A percentile compares a stretch with the other conserved stretches of the same genome.
phyloP scores from a whole-genome alignment of 2,797 vertebrate species.

The Masticophis lateralis region DNA sequence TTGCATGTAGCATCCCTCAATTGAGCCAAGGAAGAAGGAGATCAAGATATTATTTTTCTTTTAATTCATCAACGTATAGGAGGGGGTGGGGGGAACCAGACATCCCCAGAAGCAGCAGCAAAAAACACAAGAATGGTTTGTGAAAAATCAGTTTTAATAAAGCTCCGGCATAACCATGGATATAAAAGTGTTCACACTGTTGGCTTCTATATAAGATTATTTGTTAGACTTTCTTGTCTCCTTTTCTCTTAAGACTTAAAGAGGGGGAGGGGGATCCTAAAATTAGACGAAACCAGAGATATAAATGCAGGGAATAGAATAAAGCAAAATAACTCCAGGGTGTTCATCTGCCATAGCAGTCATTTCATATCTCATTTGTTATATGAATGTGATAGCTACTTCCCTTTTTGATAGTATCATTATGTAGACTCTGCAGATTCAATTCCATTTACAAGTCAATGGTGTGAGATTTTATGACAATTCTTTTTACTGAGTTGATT shows the following conservation, averaged over 20 bases:
- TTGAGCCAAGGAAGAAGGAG: constrained; percentile 2
- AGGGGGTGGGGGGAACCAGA: not conserved
- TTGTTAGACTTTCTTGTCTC: constrained; percentile 47
- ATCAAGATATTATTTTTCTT: constrained; percentile 19
- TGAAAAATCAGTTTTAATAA: constrained; percentile 82
- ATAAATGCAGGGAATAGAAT: constrained; percentile 72
- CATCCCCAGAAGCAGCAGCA: constrained; percentile 44
- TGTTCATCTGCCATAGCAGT: constrained; percentile 71
- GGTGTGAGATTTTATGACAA: constrained; percentile 76
- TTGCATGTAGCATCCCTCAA: constrained; percentile 35
- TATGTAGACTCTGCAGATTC: constrained; percentile 74
- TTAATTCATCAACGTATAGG: constrained; percentile 12
- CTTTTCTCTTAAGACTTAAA: constrained; percentile 69
- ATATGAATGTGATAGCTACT: constrained; percentile 69
- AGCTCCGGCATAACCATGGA: constrained; percentile 69
- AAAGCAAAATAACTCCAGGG: constrained; percentile 77
- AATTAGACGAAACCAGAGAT: constrained; percentile 74
- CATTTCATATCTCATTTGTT: constrained; percentile 76
- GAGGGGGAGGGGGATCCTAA: constrained; percentile 69
- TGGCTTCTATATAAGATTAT: constrained; percentile 71
- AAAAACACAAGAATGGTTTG: constrained; percentile 51
- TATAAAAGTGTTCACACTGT: constrained; percentile 72
- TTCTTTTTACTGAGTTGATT: constrained; percentile 71
- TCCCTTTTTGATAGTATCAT: constrained; percentile 73
- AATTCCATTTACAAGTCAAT: constrained; percentile 81